These are phyloP conservation scores for Atrina japonica DNA, from an alignment of 2,888 invertebrate species.

Conservation along the genomic window DNA sequence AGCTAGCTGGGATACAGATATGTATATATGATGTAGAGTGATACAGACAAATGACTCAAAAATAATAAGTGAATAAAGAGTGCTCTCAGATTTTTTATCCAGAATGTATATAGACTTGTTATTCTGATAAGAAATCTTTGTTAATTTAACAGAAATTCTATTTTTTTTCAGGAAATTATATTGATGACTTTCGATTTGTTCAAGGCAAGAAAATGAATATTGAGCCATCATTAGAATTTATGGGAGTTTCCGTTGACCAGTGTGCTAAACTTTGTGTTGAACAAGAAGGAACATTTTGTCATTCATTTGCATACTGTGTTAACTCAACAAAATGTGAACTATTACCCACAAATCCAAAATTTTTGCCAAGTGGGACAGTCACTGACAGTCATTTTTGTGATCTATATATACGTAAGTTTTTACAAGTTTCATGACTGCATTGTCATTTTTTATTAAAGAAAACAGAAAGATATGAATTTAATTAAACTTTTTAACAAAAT, in stretches of 20 bases:
- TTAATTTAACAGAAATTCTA: neutral
- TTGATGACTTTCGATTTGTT: constrained; percentile 52
- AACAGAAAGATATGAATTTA: neutral
- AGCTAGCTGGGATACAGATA: no score
- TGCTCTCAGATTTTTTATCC: no score
- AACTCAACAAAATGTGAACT: constrained; percentile 49
- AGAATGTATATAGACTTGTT: no score
- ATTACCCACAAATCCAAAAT: constrained; percentile 32
- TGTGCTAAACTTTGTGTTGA: constrained; percentile 65
- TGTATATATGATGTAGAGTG: no score
- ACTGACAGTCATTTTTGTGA: constrained; percentile 39
- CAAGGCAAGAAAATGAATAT: constrained; percentile 37
- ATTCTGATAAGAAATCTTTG: no score
- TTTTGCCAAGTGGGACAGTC: constrained; percentile 23
- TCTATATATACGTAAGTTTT: constrained; percentile 52
- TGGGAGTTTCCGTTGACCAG: constrained; percentile 41
- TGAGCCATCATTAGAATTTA: constrained; percentile 29
- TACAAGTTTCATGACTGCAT: neutral
- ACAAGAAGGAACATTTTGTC: constrained; percentile 42
- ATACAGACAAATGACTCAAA: no score
- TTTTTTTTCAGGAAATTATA: constrained; percentile 51
- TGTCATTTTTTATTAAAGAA: neutral
- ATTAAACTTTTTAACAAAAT: neutral
- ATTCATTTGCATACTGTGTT: constrained; percentile 58
- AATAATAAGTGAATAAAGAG: no score